Conservation (phyloP, 2,888 invertebrate species). For the Phortica magna region DNA sequence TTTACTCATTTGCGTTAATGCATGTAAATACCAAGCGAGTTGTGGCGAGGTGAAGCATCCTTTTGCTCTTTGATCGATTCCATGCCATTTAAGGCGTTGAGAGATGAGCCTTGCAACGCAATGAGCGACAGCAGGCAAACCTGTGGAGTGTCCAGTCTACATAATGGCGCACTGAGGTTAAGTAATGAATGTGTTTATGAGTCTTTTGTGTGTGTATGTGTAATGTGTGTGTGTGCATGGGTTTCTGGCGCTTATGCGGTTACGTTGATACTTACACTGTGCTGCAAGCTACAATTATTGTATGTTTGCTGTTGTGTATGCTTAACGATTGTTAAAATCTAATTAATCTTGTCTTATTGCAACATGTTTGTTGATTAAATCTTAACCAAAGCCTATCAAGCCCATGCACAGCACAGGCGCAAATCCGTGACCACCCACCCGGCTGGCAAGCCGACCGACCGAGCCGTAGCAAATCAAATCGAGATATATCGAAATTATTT, state of each 20-base stretch:
- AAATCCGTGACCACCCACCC: background rate
- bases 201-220: conserved; percentile 3
- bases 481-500: background rate
- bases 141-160: background rate
- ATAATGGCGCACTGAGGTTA: conserved; percentile 13
- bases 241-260: conserved; percentile 4
- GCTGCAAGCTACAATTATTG: conserved; percentile 1
- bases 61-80: conserved; percentile 8
- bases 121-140: background rate
- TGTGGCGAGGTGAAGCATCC: background rate
- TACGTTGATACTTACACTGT: background rate
- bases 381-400: conserved; percentile 14
- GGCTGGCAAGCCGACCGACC: no score
- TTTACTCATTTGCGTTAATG: background rate
- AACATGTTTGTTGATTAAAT: conserved; percentile 35
- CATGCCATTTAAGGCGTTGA: conserved; percentile 10
- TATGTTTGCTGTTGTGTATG: conserved; percentile 1
- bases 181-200: conserved; percentile 30
- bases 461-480: background rate
- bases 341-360: conserved; percentile 56
- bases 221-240: conserved; percentile 19
- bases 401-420: background rate
- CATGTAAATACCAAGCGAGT: background rate
- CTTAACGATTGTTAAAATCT: conserved; percentile 49
- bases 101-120: background rate